A percentile compares a stretch with the other conserved stretches of the same genome.
Evolutionary conservation across 2,113 vertebrate genomes (phyloP).

Genomic region (Albula glossodonta): DNA sequence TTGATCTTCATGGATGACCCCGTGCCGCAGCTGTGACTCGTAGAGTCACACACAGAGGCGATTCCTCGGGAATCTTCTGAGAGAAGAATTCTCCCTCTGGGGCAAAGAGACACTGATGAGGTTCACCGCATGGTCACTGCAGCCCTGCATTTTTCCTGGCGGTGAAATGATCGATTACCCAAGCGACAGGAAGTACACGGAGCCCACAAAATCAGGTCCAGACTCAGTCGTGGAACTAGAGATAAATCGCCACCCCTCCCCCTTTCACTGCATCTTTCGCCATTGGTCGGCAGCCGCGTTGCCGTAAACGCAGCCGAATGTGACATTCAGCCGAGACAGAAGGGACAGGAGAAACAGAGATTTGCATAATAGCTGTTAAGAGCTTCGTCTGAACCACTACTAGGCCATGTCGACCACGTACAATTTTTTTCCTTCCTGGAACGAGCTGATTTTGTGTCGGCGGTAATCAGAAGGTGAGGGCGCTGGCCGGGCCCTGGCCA

Average conservation of each 20-base stretch:
- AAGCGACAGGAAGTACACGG: background rate
- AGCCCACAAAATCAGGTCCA: background rate
- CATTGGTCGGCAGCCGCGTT: background rate
- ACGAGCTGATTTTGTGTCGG: background rate
- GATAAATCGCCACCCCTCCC: background rate
- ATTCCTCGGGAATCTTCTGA: background rate
- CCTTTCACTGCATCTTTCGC: background rate
- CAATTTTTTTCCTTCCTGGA: background rate
- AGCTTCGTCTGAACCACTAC: background rate
- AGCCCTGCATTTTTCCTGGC: background rate
- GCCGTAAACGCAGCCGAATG: background rate
- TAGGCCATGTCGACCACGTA: background rate
- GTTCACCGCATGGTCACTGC: constrained; percentile 10
- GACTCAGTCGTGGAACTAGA: background rate
- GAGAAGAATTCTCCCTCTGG: background rate
- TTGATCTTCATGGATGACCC: background rate
- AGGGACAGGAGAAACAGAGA: background rate
- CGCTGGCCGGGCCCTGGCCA: background rate
- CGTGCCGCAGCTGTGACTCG: background rate
- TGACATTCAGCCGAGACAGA: background rate
- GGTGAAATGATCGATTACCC: constrained; percentile 9
- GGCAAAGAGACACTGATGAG: constrained; percentile 3
- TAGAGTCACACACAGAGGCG: background rate
- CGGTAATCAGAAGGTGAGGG: background rate
- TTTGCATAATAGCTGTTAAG: constrained; percentile 11